A percentile compares a stretch with the other conserved stretches of the same genome.
Evolutionary conservation across 2,113 vertebrate species (phyloP).

Genomic region (Amphilophus citrinellus): DNA sequence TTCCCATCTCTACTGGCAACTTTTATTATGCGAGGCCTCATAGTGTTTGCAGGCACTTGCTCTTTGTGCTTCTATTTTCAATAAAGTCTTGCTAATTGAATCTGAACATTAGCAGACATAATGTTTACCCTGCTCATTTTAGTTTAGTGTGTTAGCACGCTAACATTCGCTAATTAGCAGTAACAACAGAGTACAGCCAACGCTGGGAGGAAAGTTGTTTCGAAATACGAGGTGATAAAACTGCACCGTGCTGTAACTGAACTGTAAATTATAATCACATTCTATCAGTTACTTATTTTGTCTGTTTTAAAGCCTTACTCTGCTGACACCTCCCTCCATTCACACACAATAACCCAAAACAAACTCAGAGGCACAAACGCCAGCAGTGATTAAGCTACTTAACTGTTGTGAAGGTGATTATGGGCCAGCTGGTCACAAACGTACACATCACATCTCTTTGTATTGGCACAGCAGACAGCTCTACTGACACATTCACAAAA

Average conservation of each 20-base stretch:
- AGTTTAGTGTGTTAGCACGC: background rate
- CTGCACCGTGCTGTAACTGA: background rate
- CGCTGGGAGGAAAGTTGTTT: background rate
- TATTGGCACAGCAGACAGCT: conserved; percentile 7
- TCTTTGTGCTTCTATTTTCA: background rate
- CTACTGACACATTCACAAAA: conserved; percentile 5
- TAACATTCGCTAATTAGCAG: background rate
- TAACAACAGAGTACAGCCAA: background rate
- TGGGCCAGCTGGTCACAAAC: conserved; percentile 63
- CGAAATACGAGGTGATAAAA: background rate
- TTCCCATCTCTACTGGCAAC: background rate
- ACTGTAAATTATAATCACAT: background rate
- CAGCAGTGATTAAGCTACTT: conserved; percentile 74
- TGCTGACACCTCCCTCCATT: conserved; percentile 32
- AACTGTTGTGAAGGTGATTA: conserved; percentile 63
- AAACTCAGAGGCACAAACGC: conserved; percentile 49
- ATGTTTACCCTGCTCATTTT: background rate
- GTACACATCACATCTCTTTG: background rate
- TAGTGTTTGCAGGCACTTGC: background rate
- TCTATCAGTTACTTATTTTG: background rate
- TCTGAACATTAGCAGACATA: background rate
- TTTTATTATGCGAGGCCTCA: background rate
- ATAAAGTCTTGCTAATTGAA: background rate
- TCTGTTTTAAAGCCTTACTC: conserved; percentile 21
- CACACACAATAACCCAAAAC: conserved; percentile 37